These are phyloP conservation scores for Psophia crepitans DNA, from an alignment of 2,113 vertebrate species.

Conservation along the genomic window DNA sequence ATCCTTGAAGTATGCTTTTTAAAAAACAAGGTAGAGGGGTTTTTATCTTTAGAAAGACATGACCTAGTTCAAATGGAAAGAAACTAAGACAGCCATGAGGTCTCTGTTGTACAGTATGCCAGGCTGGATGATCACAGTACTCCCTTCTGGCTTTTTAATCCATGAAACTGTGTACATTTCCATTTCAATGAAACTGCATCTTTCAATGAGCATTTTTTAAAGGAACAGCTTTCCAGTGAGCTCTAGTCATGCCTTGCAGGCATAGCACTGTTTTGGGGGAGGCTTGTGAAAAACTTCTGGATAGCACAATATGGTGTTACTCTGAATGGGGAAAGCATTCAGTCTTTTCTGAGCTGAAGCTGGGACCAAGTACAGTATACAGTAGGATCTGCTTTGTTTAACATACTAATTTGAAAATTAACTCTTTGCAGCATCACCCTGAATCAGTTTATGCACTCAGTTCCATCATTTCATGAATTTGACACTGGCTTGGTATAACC, in stretches of 20 bases:
- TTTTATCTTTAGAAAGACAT: slow-evolving; percentile 52
- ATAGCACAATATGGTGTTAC: slow-evolving; percentile 46
- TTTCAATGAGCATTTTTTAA: slow-evolving; percentile 63
- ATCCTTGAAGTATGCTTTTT: slow-evolving; percentile 6
- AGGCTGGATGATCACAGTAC: slow-evolving; percentile 60
- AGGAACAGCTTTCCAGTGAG: slow-evolving; percentile 46
- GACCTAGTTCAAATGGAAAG: slow-evolving; percentile 53
- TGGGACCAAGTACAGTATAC: background rate
- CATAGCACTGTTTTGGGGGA: slow-evolving; percentile 52
- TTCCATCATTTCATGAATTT: background rate
- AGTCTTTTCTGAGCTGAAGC: background rate
- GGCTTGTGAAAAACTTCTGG: slow-evolving; percentile 62
- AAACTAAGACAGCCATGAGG: slow-evolving; percentile 42
- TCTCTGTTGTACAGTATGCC: slow-evolving; percentile 55
- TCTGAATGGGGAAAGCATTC: slow-evolving; percentile 39
- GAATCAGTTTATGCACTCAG: background rate
- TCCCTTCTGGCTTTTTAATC: slow-evolving; percentile 66
- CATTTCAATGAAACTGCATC: slow-evolving; percentile 63
- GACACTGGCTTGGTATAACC: background rate
- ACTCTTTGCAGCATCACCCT: background rate
- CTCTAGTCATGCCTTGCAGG: slow-evolving; percentile 58
- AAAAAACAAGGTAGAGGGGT: background rate
- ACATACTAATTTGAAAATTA: slow-evolving; percentile 27
- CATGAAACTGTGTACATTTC: slow-evolving; percentile 62
- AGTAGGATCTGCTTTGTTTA: background rate